These are phyloP conservation scores for Entelurus aequoreus DNA, from an alignment of 2,113 vertebrate species.

Conservation along the genomic window DNA sequence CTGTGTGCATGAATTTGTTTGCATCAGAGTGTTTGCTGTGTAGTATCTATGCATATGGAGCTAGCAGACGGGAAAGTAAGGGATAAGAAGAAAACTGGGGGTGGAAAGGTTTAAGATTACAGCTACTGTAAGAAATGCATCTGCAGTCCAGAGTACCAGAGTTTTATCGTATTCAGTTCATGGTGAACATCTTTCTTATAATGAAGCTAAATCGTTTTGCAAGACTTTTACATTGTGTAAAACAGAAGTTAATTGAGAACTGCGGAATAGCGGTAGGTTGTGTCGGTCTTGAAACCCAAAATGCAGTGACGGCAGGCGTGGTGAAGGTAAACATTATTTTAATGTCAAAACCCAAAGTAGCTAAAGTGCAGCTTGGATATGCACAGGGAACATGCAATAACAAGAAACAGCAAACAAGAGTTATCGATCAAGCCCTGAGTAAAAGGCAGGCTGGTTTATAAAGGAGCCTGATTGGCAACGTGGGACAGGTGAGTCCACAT, in stretches of 20 bases:
- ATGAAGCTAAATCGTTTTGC: not conserved
- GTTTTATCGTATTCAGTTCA: conserved; percentile 12
- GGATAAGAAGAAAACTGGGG: not conserved
- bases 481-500: too few species aligned
- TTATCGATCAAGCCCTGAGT: too few species aligned
- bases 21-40: not conserved
- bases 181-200: not conserved
- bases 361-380: too few species aligned
- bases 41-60: conserved; percentile 2
- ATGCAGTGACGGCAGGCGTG: too few species aligned
- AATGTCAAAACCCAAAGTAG: too few species aligned
- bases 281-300: too few species aligned
- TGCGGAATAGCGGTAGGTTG: not conserved
- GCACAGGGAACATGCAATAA: too few species aligned
- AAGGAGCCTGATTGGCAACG: too few species aligned
- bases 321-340: too few species aligned
- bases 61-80: not conserved
- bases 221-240: not conserved
- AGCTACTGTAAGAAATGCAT: conserved; percentile 17
- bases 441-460: too few species aligned
- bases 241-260: not conserved
- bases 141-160: not conserved
- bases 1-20: conserved; percentile 4
- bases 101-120: conserved; percentile 18
- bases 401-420: too few species aligned